phyloP scores from a whole-genome alignment of 2,113 vertebrate species.

The Cercocebus atys region DNA sequence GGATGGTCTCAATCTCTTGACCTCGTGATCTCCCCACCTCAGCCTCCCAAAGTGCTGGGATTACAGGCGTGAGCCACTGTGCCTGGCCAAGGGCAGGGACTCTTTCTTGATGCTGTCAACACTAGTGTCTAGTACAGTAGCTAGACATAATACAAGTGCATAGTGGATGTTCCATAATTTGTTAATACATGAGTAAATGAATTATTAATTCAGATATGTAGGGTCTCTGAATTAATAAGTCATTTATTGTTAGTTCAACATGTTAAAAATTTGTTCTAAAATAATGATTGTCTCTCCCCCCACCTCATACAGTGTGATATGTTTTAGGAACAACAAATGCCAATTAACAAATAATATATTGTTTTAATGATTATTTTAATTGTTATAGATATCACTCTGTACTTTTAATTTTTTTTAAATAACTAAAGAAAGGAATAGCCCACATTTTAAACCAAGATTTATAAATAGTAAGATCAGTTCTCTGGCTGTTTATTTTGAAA shows the following conservation, averaged over 20 bases:
- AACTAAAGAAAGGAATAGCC: not conserved
- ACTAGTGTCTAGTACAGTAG: not conserved
- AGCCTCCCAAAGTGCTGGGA: no score
- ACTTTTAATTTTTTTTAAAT: not conserved
- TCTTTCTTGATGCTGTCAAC: not conserved
- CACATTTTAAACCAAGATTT: constrained; percentile 13
- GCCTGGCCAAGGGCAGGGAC: not conserved
- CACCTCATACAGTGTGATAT: not conserved
- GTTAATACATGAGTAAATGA: not conserved
- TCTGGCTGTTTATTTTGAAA: constrained; percentile 19
- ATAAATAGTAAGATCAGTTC: not conserved
- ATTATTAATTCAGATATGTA: not conserved
- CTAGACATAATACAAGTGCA: not conserved
- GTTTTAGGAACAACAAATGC: not conserved
- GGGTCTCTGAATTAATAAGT: not conserved
- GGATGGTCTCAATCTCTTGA: no score
- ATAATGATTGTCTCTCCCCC: not conserved
- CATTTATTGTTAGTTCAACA: no score
- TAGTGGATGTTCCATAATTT: not conserved
- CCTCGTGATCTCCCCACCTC: no score
- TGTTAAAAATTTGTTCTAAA: not conserved
- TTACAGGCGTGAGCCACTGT: no score
- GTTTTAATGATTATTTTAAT: not conserved
- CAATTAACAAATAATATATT: not conserved
- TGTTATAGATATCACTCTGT: not conserved